Evolutionary conservation across 2,888 invertebrate genomes (phyloP).

Genomic region (Caenorhabditis japonica): DNA sequence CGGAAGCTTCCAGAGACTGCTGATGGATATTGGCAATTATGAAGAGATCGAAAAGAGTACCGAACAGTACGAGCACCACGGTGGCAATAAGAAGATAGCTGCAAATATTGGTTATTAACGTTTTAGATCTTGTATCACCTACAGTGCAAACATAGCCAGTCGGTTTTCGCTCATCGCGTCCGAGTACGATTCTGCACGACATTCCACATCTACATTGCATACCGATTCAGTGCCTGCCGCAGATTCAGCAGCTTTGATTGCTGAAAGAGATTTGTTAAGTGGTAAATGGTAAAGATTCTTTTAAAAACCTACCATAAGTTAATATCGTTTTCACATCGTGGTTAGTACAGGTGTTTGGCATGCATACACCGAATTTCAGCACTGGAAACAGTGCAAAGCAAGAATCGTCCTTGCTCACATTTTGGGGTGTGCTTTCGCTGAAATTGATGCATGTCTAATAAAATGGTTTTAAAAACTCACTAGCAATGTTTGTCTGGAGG

Average conservation of each 20-base stretch:
- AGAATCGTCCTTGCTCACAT: conserved; percentile 62
- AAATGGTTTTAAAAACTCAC: conserved; percentile 44
- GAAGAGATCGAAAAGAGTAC: conserved; percentile 74
- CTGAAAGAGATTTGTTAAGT: no score
- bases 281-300: no score
- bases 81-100: conserved; percentile 71
- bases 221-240: conserved; percentile 67
- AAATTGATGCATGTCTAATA: not conserved
- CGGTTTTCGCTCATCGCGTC: conserved; percentile 65
- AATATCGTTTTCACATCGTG: conserved; percentile 75
- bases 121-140: conserved; percentile 16
- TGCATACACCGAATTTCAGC: conserved; percentile 77
- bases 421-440: conserved; percentile 26
- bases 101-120: not conserved
- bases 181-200: conserved; percentile 70
- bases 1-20: conserved; percentile 14
- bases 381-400: conserved; percentile 75
- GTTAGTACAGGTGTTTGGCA: conserved; percentile 77
- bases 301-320: conserved; percentile 69
- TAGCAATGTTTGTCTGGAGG: conserved; percentile 62
- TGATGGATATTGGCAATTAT: conserved; percentile 58
- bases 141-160: conserved; percentile 69
- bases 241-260: conserved; percentile 68
- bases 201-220: conserved; percentile 73
- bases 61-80: conserved; percentile 69